Evolutionary conservation across 2,888 invertebrate species (phyloP).

Genomic region (Zeuzera pyrina): DNA sequence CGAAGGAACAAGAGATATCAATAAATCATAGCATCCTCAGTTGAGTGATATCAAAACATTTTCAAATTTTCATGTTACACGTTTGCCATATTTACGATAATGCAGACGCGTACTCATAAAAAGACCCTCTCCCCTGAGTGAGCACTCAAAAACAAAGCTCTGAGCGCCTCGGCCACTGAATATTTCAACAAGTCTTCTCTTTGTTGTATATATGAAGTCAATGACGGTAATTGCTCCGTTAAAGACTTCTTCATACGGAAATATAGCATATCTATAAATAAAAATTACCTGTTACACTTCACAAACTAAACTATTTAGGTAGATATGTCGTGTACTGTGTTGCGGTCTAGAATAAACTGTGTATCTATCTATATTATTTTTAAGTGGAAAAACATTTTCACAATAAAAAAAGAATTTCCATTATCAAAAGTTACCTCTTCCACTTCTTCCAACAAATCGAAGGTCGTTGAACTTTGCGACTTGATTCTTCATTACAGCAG

Average conservation of each 20-base stretch:
- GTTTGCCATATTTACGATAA: constrained; percentile 48
- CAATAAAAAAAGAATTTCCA: too few relatives aligned
- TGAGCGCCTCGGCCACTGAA: constrained; percentile 51
- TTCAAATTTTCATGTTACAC: constrained; percentile 25
- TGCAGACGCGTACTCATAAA: constrained; percentile 58
- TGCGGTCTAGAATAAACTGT: too few relatives aligned
- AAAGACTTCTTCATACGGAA: constrained; percentile 32
- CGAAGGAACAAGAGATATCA: too few relatives aligned
- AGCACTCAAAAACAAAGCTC: constrained; percentile 66
- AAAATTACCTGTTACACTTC: too few relatives aligned
- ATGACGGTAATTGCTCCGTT: constrained; percentile 70
- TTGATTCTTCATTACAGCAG: constrained; percentile 96
- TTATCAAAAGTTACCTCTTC: constrained; percentile 88
- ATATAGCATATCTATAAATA: too few relatives aligned
- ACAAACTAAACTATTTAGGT: too few relatives aligned
- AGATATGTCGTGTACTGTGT: too few relatives aligned
- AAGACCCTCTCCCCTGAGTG: constrained; percentile 46
- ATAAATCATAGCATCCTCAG: too few relatives aligned
- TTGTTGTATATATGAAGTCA: constrained; percentile 70
- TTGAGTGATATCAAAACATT: constrained; percentile 15
- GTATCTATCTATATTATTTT: too few relatives aligned
- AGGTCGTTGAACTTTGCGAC: constrained; percentile 98
- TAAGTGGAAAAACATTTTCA: too few relatives aligned
- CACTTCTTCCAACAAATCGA: constrained; percentile 96
- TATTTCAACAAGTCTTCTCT: constrained; percentile 67